Evolutionary conservation across 2,113 vertebrate species (phyloP).

Genomic region (Acanthochromis polyacanthus): DNA sequence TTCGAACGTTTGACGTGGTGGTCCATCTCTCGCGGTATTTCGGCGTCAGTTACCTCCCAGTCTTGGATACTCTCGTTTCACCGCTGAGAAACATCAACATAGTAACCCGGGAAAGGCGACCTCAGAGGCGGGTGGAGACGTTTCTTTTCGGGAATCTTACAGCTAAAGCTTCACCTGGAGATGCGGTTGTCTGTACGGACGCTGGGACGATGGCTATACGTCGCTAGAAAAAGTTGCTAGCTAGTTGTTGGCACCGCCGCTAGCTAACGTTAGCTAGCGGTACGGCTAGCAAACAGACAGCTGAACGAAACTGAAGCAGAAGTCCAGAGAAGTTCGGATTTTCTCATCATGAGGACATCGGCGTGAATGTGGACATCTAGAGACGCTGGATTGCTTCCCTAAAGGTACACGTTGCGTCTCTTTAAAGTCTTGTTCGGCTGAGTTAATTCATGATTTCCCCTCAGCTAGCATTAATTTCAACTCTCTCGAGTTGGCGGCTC

Average conservation of each 20-base stretch:
- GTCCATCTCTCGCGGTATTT: slow-evolving; percentile 70
- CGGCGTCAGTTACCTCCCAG: slow-evolving; percentile 48
- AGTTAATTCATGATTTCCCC: slow-evolving; percentile 33
- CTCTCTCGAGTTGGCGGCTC: slow-evolving; percentile 60
- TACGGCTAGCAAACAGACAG: slow-evolving; percentile 76
- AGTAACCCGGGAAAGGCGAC: slow-evolving; percentile 78
- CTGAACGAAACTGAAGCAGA: slow-evolving; percentile 58
- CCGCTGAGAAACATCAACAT: slow-evolving; percentile 68
- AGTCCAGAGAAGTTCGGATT: slow-evolving; percentile 57
- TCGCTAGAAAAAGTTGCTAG: slow-evolving; percentile 68
- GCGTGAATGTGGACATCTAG: slow-evolving; percentile 49
- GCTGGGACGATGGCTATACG: slow-evolving; percentile 28
- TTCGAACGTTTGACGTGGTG: slow-evolving; percentile 6
- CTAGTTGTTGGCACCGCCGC: slow-evolving; percentile 54
- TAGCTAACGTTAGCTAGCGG: slow-evolving; percentile 68
- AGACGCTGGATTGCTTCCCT: not conserved
- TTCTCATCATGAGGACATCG: slow-evolving; percentile 33
- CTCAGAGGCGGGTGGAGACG: slow-evolving; percentile 45
- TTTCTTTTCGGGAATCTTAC: slow-evolving; percentile 28
- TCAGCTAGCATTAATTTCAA: slow-evolving; percentile 50
- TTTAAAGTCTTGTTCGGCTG: not conserved
- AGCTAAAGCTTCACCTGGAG: not conserved
- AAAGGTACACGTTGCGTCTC: slow-evolving; percentile 56
- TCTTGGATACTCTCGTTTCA: slow-evolving; percentile 75
- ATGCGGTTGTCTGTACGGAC: not conserved